Percentiles rank a stretch among this genome's conserved stretches.
These are phyloP conservation scores for Oscheius sp. DNA, from an alignment of 1,140 invertebrate genomes.

Conservation along the genomic window DNA sequence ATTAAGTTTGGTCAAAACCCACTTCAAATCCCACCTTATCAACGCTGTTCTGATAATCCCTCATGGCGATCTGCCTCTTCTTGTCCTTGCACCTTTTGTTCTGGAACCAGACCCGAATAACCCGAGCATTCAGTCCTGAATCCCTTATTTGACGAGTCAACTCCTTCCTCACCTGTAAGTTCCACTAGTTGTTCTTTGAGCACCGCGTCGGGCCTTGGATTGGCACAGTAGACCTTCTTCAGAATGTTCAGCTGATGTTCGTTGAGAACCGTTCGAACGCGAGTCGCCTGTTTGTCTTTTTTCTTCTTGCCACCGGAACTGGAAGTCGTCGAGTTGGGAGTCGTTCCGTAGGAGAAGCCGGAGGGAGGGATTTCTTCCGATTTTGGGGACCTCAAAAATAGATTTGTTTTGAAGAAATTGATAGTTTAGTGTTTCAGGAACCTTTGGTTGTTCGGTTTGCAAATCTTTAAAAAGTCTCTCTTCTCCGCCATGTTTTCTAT, in stretches of 20 bases:
- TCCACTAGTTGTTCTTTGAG: slow-evolving; percentile 99
- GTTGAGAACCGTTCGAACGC: slow-evolving; percentile 93
- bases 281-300: slow-evolving; percentile 72
- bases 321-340: slow-evolving; percentile 6
- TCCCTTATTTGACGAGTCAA: slow-evolving; percentile 42
- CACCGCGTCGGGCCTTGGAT: slow-evolving; percentile 92
- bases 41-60: slow-evolving; percentile 83
- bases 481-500: too few species aligned
- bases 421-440: too few species aligned
- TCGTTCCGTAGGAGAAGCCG: slow-evolving; percentile 23
- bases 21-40: slow-evolving; percentile 81
- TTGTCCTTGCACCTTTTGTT: slow-evolving; percentile 99
- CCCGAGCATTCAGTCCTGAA: slow-evolving; percentile 38
- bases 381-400: slow-evolving; percentile 37
- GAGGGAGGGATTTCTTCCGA: slow-evolving; percentile 32
- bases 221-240: slow-evolving; percentile 76
- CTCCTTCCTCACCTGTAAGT: slow-evolving; percentile 78
- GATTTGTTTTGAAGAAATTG: not conserved
- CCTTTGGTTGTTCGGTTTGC: too few species aligned
- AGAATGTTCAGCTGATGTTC: slow-evolving; percentile 96
- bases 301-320: slow-evolving; percentile 36
- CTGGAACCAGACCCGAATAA: slow-evolving; percentile 66
- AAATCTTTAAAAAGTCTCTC: too few species aligned
- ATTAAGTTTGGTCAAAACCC: too few species aligned
- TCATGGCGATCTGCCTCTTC: slow-evolving; percentile 91